Base-by-base conservation (phyloP, 2,113 vertebrate species). In the Todiramphus saurophagus region DNA sequence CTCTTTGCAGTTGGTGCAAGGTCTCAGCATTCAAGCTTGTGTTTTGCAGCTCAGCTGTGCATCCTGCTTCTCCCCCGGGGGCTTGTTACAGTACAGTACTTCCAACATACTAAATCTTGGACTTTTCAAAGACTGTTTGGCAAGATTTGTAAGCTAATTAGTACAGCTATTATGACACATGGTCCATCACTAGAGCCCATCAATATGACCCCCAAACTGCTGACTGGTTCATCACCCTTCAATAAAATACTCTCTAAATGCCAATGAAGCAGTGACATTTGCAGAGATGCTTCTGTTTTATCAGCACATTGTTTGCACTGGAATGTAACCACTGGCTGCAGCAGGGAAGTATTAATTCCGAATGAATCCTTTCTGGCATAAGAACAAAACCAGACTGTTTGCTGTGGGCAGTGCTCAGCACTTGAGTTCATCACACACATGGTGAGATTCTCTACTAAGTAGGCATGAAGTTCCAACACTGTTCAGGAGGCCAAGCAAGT, bases 271-370 rank as follows among this genome's bases (percentile, higher is more conserved):
- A 56, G 41, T 63, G 67, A 68, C 37, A 84, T 83, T 87, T 94
- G 74, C 44, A 88, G 74, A 85, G 46, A 85, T 63, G 72, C 20
- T 94, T 90, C 81, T 87, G 50, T 91, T 94, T 83, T 55, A 83
- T 91, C 79, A 88, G n/a, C 31, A 19, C 1, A 1, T 43, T 84
- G 31, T 80, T 92, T 91, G 48, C 41, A 17, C 43, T 83, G 62
- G 84, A 86, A 77, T 0, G 0, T 12, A 72, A 70, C 31, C 10
- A 27, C 3, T 44, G 21, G 27, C 30, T 62, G 20, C 37, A 43
- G 18, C 23, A 68, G 75, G 14, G 46, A 82, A 35, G 16, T 7
- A 15, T 58, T 77, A 60, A 82, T 66, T 82, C 50, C 51, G 76
- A 64, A 75, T 39, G 30, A 91, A 76, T 72, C 46, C 37, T 31